A percentile compares a stretch with the other conserved stretches of the same genome.
These are phyloP conservation scores for Ovibos moschatus DNA, from an alignment of 2,113 vertebrate species.

Conservation along the genomic window DNA sequence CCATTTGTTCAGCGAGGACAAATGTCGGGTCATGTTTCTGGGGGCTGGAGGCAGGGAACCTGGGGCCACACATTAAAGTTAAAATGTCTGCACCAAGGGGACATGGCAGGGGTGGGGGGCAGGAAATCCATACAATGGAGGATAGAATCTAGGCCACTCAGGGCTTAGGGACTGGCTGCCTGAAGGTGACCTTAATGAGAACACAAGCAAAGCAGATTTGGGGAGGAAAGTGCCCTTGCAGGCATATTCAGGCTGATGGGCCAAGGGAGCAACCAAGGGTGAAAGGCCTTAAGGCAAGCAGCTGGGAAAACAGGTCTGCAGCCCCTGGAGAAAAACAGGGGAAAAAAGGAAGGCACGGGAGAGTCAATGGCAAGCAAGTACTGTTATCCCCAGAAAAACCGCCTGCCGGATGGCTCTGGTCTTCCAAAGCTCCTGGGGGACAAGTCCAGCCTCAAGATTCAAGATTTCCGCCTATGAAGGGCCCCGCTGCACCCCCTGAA, in stretches of 20 bases:
- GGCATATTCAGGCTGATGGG: neutral
- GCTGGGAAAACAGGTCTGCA: neutral
- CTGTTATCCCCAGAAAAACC: neutral
- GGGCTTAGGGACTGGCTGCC: neutral
- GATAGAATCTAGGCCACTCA: neutral
- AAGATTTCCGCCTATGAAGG: neutral
- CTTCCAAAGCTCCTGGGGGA: neutral
- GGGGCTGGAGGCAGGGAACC: neutral
- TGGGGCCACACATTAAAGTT: neutral
- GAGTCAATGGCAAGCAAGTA: neutral
- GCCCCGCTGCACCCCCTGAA: neutral
- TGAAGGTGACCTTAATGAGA: neutral
- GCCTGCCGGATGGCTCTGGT: neutral
- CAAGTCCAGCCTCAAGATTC: neutral
- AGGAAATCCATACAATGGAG: neutral
- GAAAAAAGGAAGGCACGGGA: rapidly evolving
- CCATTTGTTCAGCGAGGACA: neutral
- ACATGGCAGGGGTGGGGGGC: neutral
- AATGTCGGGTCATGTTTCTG: neutral
- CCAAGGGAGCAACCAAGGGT: neutral
- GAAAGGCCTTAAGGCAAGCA: neutral
- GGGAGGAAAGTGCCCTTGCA: neutral
- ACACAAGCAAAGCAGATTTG: neutral
- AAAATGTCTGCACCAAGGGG: neutral
- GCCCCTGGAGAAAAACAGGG: neutral